Evolutionary conservation across 2,888 invertebrate genomes (phyloP).

Genomic region (Sepiola atlantica): DNA sequence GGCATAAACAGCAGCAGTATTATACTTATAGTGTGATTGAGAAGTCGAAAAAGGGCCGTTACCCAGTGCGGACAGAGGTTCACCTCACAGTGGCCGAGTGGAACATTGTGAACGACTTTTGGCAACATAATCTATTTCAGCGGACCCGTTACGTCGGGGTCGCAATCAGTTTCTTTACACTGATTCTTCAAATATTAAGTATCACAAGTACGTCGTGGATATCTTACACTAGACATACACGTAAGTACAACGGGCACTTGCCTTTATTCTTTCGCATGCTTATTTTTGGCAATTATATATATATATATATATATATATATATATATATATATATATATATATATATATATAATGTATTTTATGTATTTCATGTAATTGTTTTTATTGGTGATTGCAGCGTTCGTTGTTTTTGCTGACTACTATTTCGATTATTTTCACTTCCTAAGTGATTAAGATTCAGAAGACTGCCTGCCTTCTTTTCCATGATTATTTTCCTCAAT

Average conservation of each 20-base stretch:
- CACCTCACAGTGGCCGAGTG: constrained; percentile 67
- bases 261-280: not conserved
- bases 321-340: constrained; percentile 32
- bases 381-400: too few relatives aligned
- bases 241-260: constrained; percentile 51
- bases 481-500: too few relatives aligned
- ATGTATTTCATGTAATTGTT: too few relatives aligned
- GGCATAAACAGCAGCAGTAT: constrained; percentile 65
- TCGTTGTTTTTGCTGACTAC: too few relatives aligned
- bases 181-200: constrained; percentile 61
- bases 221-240: constrained; percentile 54
- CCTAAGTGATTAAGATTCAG: too few relatives aligned
- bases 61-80: constrained; percentile 55
- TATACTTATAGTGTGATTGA: constrained; percentile 66
- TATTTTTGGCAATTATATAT: not conserved
- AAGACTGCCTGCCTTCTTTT: too few relatives aligned
- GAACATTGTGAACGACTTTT: constrained; percentile 68
- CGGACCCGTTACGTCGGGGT: constrained; percentile 67
- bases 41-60: constrained; percentile 61
- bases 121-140: constrained; percentile 71
- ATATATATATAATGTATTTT: too few relatives aligned
- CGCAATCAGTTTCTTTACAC: constrained; percentile 65
- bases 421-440: too few relatives aligned
- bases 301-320: not conserved
- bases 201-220: constrained; percentile 63